phyloP scores from a whole-genome alignment of 2,113 vertebrate genomes.

The Microcebus tavaratra region DNA sequence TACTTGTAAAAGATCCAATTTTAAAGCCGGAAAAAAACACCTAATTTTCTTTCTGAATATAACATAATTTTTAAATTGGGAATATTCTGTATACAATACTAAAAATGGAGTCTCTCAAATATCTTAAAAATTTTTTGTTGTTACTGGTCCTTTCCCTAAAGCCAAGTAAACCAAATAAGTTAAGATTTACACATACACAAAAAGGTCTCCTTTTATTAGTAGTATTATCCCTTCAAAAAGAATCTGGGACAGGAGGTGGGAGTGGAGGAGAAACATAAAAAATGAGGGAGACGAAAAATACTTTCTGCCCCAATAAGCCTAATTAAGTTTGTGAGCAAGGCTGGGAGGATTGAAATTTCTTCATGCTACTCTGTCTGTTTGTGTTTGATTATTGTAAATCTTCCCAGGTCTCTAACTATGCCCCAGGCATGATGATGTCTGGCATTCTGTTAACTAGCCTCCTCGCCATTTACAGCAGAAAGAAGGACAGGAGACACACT shows the following conservation, averaged over 20 bases:
- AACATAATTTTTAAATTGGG: conserved; percentile 37
- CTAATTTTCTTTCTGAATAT: conserved; percentile 26
- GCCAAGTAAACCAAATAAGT: conserved; percentile 33
- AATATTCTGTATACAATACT: conserved; percentile 26
- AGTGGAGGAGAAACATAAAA: conserved; percentile 50
- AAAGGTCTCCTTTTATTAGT: conserved; percentile 24
- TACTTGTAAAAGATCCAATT: conserved; percentile 26
- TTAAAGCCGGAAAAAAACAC: neutral
- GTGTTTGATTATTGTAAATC: conserved; percentile 85
- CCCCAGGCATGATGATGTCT: conserved; percentile 76
- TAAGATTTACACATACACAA: neutral
- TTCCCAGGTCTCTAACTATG: conserved; percentile 77
- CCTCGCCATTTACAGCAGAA: conserved; percentile 29
- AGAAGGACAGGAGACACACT: neutral
- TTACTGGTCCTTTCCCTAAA: conserved; percentile 29
- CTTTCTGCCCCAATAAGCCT: conserved; percentile 87
- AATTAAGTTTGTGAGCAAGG: conserved; percentile 79
- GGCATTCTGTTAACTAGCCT: conserved; percentile 66
- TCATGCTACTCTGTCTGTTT: conserved; percentile 86
- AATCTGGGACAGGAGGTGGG: conserved; percentile 62
- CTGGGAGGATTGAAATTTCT: conserved; percentile 85
- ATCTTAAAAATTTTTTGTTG: conserved; percentile 31
- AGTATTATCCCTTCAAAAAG: conserved; percentile 8
- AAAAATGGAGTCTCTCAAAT: conserved; percentile 32
- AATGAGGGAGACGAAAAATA: conserved; percentile 68